These are phyloP conservation scores for Eubasilissa splendida DNA, from an alignment of 2,888 invertebrate genomes.

Conservation along the genomic window DNA sequence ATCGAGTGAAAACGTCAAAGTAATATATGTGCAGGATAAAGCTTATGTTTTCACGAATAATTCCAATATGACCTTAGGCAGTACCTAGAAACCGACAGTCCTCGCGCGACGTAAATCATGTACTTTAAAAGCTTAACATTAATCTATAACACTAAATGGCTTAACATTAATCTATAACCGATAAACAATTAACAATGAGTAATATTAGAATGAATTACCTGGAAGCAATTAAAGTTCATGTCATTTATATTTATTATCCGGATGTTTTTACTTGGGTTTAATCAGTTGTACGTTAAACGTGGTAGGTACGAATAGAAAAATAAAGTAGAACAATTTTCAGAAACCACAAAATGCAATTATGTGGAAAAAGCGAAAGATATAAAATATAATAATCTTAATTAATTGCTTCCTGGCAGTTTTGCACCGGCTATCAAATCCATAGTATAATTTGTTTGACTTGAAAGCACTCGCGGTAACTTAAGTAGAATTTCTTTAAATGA, in stretches of 20 bases:
- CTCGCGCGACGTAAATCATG: not conserved
- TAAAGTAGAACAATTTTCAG: no score
- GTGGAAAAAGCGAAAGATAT: no score
- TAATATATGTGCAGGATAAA: conserved; percentile 6
- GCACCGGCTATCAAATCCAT: no score
- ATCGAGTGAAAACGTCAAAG: conserved; percentile 8
- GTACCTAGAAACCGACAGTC: not conserved
- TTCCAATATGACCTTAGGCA: conserved; percentile 10
- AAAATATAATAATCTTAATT: no score
- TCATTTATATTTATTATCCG: conserved; percentile 12
- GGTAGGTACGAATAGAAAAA: no score
- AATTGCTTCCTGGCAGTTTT: no score
- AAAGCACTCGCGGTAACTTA: no score
- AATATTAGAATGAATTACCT: not conserved
- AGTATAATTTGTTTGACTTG: no score
- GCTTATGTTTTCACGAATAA: not conserved
- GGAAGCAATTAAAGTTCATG: not conserved
- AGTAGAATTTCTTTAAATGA: no score
- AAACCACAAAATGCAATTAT: no score
- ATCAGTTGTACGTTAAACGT: no score
- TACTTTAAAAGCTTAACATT: conserved; percentile 6
- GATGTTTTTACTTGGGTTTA: not conserved
- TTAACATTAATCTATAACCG: conserved; percentile 19
- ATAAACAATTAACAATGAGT: conserved; percentile 19
- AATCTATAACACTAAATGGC: not conserved